Evolutionary conservation across 2,888 invertebrate genomes (phyloP).

Genomic region (Trissonchulus sp.): DNA sequence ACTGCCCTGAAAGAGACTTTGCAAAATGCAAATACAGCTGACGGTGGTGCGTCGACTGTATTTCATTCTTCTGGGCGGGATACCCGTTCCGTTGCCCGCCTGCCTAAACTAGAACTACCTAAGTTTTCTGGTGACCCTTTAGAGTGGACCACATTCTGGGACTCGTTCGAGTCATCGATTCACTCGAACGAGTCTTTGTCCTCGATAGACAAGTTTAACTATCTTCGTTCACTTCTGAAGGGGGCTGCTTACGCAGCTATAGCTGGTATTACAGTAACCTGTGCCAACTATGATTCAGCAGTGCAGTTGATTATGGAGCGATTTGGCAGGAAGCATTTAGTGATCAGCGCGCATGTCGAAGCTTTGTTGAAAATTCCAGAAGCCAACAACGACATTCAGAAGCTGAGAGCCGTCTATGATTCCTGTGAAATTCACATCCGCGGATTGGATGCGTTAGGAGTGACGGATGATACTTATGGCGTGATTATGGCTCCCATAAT

Average conservation of each 20-base stretch:
- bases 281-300: not conserved
- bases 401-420: not conserved
- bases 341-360: constrained; percentile 11
- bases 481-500: constrained; percentile 11
- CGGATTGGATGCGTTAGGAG: not conserved
- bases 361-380: constrained; percentile 17
- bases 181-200: too few species aligned
- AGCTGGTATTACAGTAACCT: constrained; percentile 1
- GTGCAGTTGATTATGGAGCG: constrained; percentile 6
- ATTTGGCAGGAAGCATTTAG: constrained; percentile 12
- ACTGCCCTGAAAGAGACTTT: too few species aligned
- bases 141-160: constrained; percentile 5
- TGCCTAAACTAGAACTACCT: constrained; percentile 14
- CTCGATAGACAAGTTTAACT: constrained; percentile 2
- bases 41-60: too few species aligned
- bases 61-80: too few species aligned
- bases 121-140: constrained; percentile 6
- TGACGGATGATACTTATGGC: constrained; percentile 12
- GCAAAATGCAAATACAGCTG: too few species aligned
- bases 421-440: constrained; percentile 14
- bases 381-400: not conserved
- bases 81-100: too few species aligned
- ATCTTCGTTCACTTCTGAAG: not conserved
- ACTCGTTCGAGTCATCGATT: constrained; percentile 5
- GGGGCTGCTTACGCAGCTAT: constrained; percentile 3